Evolutionary conservation across 2,888 invertebrate genomes (phyloP), one percentile per base, ranked within the genome.

Genomic region (Cyclophora albipunctata): DNA sequence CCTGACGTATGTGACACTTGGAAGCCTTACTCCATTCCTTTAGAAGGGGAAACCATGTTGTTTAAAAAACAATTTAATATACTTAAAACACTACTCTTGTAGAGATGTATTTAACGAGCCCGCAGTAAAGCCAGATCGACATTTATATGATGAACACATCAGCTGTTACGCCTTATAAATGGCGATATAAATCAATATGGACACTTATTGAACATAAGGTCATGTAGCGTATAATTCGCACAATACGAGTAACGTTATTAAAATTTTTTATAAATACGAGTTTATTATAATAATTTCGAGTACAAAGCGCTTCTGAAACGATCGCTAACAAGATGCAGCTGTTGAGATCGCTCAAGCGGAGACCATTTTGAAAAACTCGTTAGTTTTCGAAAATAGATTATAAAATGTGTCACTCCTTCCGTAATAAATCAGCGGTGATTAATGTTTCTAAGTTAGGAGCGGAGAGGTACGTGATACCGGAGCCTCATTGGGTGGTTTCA

Each of bases 351-450:
- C 73, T 83, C 81, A 80, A 71, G 63, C 75, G 72, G 71, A 74
- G 66, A 73, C 78, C 84, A 81, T 84, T 86, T 85, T 85, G 86
- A 86, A 88, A 86, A 88, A 86, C 77, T 78, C 78, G 72, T 74
- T 75, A 73, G 79, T 81, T 86, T 85, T 84, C 86, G 78, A 85
- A 86, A 87, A 87, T 87, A 87, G 87, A 86, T 83, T 82, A 86
- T 85, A 84, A 85, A 85, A 84, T 84, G 81, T 87, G 87, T 87
- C 87, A 87, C 86, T 85, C 86, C 83, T 87, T 82, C 81, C 73
- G 66, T 73, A 75, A 85, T 87, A 87, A 86, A 88, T 88, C 88
- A 84, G 75, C 60, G 69, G 81, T 86, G 87, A 88, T 87, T 81
- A 86, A 88, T 86, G 87, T 78, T 69, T 68, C 73, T 72, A 74